Conservation (phyloP, 2,797 vertebrate species). For the Cyprinella venusta region DNA sequence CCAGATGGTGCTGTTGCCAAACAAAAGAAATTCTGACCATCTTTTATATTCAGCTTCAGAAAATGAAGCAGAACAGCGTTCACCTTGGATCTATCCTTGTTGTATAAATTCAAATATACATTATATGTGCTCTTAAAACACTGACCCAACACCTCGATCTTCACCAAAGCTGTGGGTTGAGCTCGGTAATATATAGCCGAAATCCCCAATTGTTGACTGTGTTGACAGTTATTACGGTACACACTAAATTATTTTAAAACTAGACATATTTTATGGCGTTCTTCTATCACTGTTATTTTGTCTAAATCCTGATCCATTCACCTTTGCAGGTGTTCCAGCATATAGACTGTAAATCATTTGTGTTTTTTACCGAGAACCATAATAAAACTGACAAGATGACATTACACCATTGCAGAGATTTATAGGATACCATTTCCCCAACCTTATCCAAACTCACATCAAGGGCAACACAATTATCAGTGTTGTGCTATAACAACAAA, state of each 20-base stretch:
- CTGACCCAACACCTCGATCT: not conserved
- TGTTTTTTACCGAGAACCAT: not conserved
- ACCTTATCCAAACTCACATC: not conserved
- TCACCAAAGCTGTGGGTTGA: not conserved
- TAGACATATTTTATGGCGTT: not conserved
- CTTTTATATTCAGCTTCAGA: not conserved
- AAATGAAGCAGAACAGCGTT: not conserved
- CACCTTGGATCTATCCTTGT: not conserved
- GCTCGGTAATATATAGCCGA: not conserved
- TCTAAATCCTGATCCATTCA: not conserved
- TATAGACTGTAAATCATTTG: constrained; percentile 14
- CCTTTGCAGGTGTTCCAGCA: constrained; percentile 23
- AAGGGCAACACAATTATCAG: not conserved
- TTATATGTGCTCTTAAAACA: not conserved
- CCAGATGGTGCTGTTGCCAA: constrained; percentile 51
- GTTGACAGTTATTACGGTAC: not conserved
- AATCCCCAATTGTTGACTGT: not conserved
- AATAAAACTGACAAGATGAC: constrained; percentile 7
- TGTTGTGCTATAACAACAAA: not conserved
- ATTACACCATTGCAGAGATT: constrained; percentile 25
- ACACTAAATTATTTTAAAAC: not conserved
- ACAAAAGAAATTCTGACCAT: not conserved
- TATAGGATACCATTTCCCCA: not conserved
- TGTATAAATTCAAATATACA: not conserved
- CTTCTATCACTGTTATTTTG: not conserved